phyloP scores from a whole-genome alignment of 2,113 vertebrate species.

The Oncorhynchus keta region DNA sequence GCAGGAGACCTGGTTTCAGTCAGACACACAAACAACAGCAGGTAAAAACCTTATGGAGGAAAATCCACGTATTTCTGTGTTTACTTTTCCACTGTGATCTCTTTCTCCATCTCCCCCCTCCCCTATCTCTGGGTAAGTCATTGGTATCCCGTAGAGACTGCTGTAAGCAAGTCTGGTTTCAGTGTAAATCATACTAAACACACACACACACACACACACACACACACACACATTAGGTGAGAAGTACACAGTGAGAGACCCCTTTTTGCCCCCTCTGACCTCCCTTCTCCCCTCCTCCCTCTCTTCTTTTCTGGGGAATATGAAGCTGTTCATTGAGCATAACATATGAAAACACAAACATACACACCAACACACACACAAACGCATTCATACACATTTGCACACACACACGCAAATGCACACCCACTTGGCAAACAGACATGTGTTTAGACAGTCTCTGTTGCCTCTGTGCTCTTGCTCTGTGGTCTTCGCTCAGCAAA shows the following conservation, averaged over 20 bases:
- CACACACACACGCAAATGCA: constrained; percentile 7
- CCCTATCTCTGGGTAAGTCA: constrained; percentile 5
- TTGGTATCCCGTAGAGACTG: constrained; percentile 8
- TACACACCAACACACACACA: constrained; percentile 30
- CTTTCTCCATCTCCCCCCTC: neutral
- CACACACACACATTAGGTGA: neutral
- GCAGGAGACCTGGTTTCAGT: too few species aligned
- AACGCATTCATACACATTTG: constrained; percentile 16
- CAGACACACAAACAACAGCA: neutral
- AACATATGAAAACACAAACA: constrained; percentile 29
- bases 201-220: constrained; percentile 27
- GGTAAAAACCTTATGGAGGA: neutral
- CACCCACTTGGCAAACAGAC: constrained; percentile 57
- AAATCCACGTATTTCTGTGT: too few species aligned
- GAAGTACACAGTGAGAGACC: constrained; percentile 57
- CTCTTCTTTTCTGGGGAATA: constrained; percentile 22
- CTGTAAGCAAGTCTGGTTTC: neutral
- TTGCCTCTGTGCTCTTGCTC: constrained; percentile 62
- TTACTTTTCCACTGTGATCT: neutral
- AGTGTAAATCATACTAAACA: constrained; percentile 14
- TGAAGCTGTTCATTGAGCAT: constrained; percentile 67
- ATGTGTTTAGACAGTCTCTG: constrained; percentile 68
- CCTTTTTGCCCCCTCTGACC: constrained; percentile 40
- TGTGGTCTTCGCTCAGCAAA: constrained; percentile 68
- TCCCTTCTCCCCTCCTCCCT: neutral